Percentiles rank a stretch among this genome's conserved stretches.
Evolutionary conservation across 2,797 vertebrate species (phyloP).

Genomic region (Sebastes iracundus): DNA sequence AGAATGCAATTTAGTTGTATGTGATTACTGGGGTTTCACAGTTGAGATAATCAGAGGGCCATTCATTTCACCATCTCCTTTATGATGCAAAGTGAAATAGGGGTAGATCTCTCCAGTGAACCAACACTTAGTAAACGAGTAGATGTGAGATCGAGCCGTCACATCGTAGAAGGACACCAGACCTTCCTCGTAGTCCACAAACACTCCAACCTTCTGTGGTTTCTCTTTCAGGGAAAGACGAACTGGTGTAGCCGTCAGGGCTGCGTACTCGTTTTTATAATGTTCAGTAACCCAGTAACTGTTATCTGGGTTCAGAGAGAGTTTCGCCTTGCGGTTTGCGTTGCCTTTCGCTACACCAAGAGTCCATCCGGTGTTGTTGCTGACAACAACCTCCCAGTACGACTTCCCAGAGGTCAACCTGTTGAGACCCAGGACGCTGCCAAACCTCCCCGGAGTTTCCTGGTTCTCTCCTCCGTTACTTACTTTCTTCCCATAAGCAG

Average conservation of each 20-base stretch:
- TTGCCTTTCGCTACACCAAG: conserved; percentile 45
- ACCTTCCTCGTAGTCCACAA: conserved; percentile 60
- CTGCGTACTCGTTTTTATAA: conserved; percentile 53
- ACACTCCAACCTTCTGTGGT: conserved; percentile 61
- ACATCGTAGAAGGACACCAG: conserved; percentile 66
- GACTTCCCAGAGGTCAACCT: conserved; percentile 30
- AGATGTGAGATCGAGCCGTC: conserved; percentile 45
- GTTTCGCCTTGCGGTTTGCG: conserved; percentile 33
- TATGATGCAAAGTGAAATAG: conserved; percentile 64
- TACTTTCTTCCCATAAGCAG: conserved; percentile 46
- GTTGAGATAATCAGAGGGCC: conserved; percentile 53
- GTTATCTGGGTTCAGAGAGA: conserved; percentile 34
- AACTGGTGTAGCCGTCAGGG: conserved; percentile 5
- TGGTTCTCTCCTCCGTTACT: conserved; percentile 28
- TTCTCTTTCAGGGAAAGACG: conserved; percentile 10
- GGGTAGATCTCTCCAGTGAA: conserved; percentile 53
- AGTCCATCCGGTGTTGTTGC: conserved; percentile 53
- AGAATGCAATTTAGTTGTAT: not conserved
- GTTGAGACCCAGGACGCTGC: conserved; percentile 44
- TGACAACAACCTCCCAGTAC: conserved; percentile 61
- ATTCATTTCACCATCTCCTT: conserved; percentile 17
- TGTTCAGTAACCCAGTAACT: conserved; percentile 65
- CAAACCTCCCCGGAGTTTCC: conserved; percentile 27
- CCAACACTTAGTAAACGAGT: conserved; percentile 49
- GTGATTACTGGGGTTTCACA: not conserved